A percentile compares a stretch with the other conserved stretches of the same genome.
Conservation (phyloP, 2,113 vertebrate species). For the Carettochelys insculpta region DNA sequence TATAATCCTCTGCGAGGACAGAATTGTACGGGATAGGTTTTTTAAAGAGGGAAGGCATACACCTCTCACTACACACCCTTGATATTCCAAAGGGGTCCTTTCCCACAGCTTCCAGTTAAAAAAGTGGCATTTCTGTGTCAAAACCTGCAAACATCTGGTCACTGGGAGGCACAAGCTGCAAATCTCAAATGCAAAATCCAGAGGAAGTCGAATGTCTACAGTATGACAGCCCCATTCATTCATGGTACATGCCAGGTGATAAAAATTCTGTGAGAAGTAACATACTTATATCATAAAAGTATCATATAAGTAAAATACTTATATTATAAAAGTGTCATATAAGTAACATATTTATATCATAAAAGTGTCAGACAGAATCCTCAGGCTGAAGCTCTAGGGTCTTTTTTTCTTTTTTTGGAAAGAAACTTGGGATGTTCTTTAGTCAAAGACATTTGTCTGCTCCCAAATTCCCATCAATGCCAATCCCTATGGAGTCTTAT, state of each 20-base stretch:
- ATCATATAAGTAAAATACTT: neutral
- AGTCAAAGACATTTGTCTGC: neutral
- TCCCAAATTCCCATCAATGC: neutral
- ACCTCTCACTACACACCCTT: neutral
- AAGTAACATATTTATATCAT: neutral
- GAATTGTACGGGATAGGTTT: slow-evolving; percentile 9
- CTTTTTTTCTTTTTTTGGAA: neutral
- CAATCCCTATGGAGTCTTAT: neutral
- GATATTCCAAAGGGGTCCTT: slow-evolving; percentile 35
- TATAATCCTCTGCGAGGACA: neutral
- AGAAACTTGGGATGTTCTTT: neutral
- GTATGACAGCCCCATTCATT: neutral
- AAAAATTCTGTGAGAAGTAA: neutral
- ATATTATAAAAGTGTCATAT: neutral
- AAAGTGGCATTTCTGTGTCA: slow-evolving; percentile 15
- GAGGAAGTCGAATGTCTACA: neutral
- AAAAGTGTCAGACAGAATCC: neutral
- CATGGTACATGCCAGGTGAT: neutral
- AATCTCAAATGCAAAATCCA: neutral
- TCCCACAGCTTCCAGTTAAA: slow-evolving; percentile 2
- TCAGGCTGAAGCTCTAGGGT: neutral
- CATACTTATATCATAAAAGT: neutral
- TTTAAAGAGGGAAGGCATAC: slow-evolving; percentile 50
- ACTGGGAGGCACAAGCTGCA: neutral
- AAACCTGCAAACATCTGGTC: slow-evolving; percentile 13